Conservation (phyloP, 1,140 invertebrate species). For the Diorhabda elongata region DNA sequence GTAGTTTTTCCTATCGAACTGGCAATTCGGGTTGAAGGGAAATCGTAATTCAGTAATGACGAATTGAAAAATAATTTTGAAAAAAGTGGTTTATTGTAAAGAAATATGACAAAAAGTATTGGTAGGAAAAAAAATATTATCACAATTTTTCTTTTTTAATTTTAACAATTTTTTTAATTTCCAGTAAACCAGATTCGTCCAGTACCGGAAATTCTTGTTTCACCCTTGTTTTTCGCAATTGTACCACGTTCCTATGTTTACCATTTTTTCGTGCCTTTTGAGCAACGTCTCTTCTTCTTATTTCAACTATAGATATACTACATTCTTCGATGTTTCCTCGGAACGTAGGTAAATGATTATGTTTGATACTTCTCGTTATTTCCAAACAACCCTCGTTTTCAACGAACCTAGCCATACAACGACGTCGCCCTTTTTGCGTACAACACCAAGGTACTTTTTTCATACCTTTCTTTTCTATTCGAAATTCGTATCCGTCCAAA, state of each 20-base stretch:
- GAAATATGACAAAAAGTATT: no score
- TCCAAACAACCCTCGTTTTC: background rate
- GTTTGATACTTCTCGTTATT: conserved; percentile 7
- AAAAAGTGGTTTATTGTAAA: no score
- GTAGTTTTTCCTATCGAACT: no score
- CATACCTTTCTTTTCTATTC: background rate
- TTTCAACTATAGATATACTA: conserved; percentile 7
- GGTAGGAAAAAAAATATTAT: no score
- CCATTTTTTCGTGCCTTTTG: no score
- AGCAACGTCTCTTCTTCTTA: background rate
- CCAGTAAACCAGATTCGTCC: background rate
- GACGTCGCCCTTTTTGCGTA: background rate
- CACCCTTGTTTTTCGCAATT: no score
- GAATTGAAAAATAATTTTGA: no score
- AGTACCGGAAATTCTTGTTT: no score
- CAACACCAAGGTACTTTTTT: conserved; percentile 20
- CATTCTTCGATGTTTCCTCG: conserved; percentile 10
- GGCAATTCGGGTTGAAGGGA: no score
- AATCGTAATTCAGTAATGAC: no score
- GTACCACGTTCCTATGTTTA: no score
- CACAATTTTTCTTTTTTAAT: background rate
- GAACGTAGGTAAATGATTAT: conserved; percentile 5
- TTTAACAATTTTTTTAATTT: background rate
- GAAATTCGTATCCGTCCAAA: conserved; percentile 16
- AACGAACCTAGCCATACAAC: background rate